Evolutionary conservation across 2,797 vertebrate species (phyloP).

Genomic region (Sebastes vulpes): DNA sequence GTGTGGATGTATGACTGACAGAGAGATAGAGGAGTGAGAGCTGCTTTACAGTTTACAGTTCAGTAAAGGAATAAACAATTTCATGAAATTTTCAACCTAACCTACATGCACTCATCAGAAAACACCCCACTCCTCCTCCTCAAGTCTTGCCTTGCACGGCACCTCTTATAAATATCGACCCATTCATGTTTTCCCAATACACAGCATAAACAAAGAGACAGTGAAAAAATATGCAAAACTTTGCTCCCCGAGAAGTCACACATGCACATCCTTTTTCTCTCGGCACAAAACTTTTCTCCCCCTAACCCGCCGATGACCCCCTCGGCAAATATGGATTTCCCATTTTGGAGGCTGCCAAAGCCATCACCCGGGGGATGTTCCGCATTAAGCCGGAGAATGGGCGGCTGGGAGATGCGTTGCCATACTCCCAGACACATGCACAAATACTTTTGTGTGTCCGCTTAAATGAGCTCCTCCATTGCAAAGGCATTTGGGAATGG

Average conservation of each 20-base stretch:
- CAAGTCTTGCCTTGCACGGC: constrained; percentile 48
- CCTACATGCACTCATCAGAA: constrained; percentile 61
- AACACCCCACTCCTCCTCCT: constrained; percentile 41
- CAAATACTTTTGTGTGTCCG: constrained; percentile 88
- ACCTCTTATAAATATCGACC: constrained; percentile 80
- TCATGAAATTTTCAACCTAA: constrained; percentile 58
- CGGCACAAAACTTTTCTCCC: constrained; percentile 83
- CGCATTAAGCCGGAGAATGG: constrained; percentile 88
- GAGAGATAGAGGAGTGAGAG: constrained; percentile 18
- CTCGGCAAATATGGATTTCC: constrained; percentile 88
- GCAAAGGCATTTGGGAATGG: constrained; percentile 87
- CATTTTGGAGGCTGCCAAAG: constrained; percentile 89
- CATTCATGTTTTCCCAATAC: constrained; percentile 78
- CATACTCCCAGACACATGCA: constrained; percentile 86
- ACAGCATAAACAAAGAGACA: constrained; percentile 72
- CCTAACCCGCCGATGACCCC: constrained; percentile 86
- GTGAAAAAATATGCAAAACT: constrained; percentile 79
- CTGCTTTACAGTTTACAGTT: constrained; percentile 45
- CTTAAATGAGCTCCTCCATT: constrained; percentile 87
- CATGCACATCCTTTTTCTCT: constrained; percentile 72
- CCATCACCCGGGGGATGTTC: constrained; percentile 90
- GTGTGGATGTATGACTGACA: constrained; percentile 25
- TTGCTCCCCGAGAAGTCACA: constrained; percentile 77
- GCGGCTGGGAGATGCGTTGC: constrained; percentile 84
- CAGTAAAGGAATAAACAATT: constrained; percentile 52